These are phyloP conservation scores for Oikopleura vanhoeffeni DNA, from an alignment of 23 tunicate genomes.

Conservation along the genomic window DNA sequence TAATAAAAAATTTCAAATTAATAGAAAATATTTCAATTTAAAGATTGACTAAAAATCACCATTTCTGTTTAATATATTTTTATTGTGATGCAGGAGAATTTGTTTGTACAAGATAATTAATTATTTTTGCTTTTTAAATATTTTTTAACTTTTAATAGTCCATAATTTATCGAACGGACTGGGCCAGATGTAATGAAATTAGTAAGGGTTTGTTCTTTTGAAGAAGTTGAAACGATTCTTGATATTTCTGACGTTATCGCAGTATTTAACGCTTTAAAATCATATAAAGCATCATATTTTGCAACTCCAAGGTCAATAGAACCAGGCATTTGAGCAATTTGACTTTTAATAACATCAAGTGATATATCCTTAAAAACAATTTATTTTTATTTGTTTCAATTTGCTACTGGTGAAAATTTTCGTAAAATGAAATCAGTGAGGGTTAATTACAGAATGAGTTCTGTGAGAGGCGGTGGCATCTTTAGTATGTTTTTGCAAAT, in stretches of 20 bases:
- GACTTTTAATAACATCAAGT: background rate
- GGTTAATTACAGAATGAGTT: too few species aligned
- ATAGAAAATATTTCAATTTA: too few species aligned
- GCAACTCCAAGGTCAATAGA: background rate
- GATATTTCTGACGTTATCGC: background rate
- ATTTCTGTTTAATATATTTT: too few species aligned
- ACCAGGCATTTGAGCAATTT: background rate
- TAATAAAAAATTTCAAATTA: too few species aligned
- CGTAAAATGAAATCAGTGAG: too few species aligned
- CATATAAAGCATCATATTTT: background rate
- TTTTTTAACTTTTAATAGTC: background rate
- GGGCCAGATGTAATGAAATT: background rate
- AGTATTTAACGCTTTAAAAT: background rate
- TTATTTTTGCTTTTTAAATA: background rate
- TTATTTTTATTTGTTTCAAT: too few species aligned
- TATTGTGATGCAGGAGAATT: too few species aligned
- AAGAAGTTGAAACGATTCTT: background rate
- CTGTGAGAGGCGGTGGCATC: too few species aligned
- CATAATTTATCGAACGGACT: background rate
- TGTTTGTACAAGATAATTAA: too few species aligned
- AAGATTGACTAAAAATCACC: too few species aligned
- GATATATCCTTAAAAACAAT: background rate
- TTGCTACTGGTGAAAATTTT: too few species aligned
- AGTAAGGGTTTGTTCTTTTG: background rate
- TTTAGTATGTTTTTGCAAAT: too few species aligned